phyloP scores from a whole-genome alignment of 2,113 vertebrate genomes.

The Stegostoma tigrinum region DNA sequence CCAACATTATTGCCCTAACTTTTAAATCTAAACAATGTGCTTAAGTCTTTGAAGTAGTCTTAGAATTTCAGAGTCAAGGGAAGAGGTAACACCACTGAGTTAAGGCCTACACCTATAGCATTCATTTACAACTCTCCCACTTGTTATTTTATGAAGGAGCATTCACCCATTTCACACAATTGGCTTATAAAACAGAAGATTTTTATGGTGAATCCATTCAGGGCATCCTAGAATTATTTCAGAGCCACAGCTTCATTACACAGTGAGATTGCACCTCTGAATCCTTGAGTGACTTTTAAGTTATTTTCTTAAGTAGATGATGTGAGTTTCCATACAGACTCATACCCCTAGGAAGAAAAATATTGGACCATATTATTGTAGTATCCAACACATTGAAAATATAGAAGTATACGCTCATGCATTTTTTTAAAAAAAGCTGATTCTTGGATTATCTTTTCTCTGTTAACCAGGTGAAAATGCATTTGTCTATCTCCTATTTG shows the following conservation, averaged over 20 bases:
- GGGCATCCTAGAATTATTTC: neutral
- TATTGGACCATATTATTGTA: neutral
- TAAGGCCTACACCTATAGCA: neutral
- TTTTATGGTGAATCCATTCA: neutral
- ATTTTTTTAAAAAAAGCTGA: neutral
- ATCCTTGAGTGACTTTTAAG: neutral
- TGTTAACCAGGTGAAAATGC: neutral
- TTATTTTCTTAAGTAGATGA: neutral
- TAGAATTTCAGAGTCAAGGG: neutral
- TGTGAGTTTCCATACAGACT: neutral
- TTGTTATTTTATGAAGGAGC: neutral
- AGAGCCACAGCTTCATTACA: neutral
- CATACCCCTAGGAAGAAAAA: neutral
- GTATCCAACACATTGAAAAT: neutral
- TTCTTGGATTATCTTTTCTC: neutral
- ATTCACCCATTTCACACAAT: neutral
- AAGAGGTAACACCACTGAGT: neutral
- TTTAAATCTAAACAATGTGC: neutral
- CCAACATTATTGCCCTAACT: neutral
- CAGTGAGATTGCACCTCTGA: neutral
- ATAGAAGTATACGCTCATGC: neutral
- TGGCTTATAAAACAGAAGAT: neutral
- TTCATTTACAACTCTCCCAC: neutral
- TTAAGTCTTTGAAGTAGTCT: neutral
- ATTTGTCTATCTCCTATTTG: slow-evolving; percentile 1